phyloP scores from a whole-genome alignment of 2,797 vertebrate genomes.

The Pipistrellus kuhlii region DNA sequence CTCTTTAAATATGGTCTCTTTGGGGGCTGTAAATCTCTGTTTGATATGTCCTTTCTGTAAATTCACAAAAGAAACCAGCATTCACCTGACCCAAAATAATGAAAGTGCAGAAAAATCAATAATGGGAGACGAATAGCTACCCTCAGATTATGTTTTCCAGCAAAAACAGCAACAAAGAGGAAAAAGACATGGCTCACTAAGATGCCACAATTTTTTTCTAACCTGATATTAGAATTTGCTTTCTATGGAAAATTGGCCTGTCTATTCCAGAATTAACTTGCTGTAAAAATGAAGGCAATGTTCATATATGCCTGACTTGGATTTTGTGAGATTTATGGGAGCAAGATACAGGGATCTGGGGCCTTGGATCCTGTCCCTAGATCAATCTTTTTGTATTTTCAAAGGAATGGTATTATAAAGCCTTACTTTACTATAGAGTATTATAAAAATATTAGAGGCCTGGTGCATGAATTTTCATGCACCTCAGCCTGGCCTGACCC shows the following conservation, averaged over 20 bases:
- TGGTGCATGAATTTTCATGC: too few relatives aligned
- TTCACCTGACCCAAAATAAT: slow-evolving; percentile 77
- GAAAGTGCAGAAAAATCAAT: slow-evolving; percentile 78
- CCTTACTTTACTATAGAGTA: not conserved
- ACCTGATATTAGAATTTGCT: slow-evolving; percentile 46
- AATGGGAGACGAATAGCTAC: slow-evolving; percentile 58
- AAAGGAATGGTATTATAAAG: not conserved
- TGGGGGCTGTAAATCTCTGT: slow-evolving; percentile 58
- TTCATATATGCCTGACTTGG: not conserved
- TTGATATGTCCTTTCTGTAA: slow-evolving; percentile 70
- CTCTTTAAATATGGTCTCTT: slow-evolving; percentile 54
- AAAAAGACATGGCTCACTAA: not conserved
- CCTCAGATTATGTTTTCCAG: slow-evolving; percentile 60
- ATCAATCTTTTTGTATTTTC: not conserved
- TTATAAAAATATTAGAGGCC: not conserved
- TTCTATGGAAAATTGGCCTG: slow-evolving; percentile 21
- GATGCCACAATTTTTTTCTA: not conserved
- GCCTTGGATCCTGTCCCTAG: not conserved
- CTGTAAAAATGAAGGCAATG: slow-evolving; percentile 22
- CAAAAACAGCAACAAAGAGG: slow-evolving; percentile 54
- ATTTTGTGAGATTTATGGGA: not conserved
- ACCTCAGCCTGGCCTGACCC: too few relatives aligned
- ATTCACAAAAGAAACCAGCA: slow-evolving; percentile 63
- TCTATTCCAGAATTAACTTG: slow-evolving; percentile 23
- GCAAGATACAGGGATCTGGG: not conserved